Evolutionary conservation across 2,113 vertebrate species (phyloP).

Genomic region (Anas platyrhynchos): DNA sequence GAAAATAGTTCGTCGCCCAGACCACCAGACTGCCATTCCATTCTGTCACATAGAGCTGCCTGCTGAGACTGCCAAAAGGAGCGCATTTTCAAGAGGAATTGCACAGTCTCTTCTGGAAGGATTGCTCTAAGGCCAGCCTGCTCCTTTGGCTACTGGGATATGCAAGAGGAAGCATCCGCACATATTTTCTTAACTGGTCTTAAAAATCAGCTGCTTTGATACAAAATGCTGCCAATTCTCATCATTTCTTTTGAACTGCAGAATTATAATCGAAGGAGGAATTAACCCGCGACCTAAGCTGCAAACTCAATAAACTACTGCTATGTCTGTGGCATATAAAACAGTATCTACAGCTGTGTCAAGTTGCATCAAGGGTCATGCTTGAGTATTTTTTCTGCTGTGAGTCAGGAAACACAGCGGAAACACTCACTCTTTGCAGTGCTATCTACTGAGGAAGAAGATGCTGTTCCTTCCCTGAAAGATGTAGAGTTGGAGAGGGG

Average conservation of each 20-base stretch:
- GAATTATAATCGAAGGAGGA: not conserved
- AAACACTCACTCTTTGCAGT: not conserved
- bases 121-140: not conserved
- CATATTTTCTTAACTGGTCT: not conserved
- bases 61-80: not conserved
- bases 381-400: not conserved
- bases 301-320: not conserved
- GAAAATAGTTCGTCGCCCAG: not conserved
- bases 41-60: not conserved
- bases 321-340: not conserved
- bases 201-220: not conserved
- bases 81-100: not conserved
- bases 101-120: not conserved
- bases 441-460: not conserved
- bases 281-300: not conserved
- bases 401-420: not conserved
- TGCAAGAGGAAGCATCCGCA: not conserved
- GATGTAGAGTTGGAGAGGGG: not conserved
- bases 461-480: not conserved
- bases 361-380: not conserved
- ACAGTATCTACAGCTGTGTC: not conserved
- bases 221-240: not conserved
- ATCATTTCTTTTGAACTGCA: not conserved
- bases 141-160: not conserved
- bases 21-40: not conserved